phyloP scores from a whole-genome alignment of 2,797 vertebrate species.

The Craterocephalus amniculus region DNA sequence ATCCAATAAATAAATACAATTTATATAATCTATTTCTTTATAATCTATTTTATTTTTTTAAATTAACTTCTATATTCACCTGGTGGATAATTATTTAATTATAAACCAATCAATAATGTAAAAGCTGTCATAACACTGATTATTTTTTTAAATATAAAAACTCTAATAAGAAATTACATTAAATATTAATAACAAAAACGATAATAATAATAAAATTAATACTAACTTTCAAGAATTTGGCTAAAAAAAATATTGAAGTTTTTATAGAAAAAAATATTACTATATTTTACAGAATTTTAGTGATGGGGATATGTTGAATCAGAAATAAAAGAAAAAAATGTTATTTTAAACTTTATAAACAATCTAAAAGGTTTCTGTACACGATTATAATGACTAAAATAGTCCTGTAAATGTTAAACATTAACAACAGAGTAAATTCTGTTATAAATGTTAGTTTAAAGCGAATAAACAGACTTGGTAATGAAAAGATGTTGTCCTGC shows the following conservation, averaged over 20 bases:
- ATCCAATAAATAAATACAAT: too few species aligned
- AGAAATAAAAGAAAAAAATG: neutral
- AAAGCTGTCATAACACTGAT: too few species aligned
- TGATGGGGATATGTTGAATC: neutral
- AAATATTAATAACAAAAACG: too few species aligned
- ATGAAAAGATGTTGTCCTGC: neutral
- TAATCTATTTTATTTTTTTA: neutral
- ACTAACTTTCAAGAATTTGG: neutral
- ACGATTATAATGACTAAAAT: neutral
- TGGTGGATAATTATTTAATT: neutral
- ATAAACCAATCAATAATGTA: too few species aligned
- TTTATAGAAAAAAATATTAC: neutral
- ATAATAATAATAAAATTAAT: too few species aligned
- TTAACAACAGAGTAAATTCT: neutral
- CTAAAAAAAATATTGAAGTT: neutral
- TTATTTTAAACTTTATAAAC: neutral
- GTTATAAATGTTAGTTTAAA: neutral
- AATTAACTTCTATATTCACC: neutral
- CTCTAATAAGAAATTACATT: too few species aligned
- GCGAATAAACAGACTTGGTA: neutral
- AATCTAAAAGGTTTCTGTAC: neutral
- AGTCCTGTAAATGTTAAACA: neutral
- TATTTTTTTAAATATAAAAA: too few species aligned
- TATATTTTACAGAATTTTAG: neutral
- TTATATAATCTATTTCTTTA: neutral